Evolutionary conservation across 2,113 vertebrate genomes (phyloP).

Genomic region (Bufo gargarizans): DNA sequence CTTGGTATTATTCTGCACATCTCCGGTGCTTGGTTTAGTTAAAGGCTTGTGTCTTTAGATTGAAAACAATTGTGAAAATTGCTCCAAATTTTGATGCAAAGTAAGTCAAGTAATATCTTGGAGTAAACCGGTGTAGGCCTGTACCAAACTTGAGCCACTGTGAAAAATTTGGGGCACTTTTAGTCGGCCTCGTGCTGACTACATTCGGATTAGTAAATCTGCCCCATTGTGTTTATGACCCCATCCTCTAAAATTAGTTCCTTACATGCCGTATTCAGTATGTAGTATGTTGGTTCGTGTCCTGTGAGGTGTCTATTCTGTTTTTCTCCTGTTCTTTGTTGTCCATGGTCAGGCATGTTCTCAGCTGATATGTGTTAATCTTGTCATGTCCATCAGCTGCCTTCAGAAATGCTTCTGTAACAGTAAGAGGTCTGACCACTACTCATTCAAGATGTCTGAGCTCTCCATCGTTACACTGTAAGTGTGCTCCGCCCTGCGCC

Average conservation of each 20-base stretch:
- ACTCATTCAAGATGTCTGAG: slow-evolving; percentile 99
- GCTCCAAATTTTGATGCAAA: too few species aligned
- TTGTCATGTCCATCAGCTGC: slow-evolving; percentile 98
- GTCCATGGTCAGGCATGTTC: slow-evolving; percentile 64
- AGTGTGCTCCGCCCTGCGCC: slow-evolving; percentile 83
- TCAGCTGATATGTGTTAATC: slow-evolving; percentile 85
- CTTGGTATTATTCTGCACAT: too few species aligned
- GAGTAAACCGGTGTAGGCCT: too few species aligned
- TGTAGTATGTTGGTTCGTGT: background rate
- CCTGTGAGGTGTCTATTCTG: background rate
- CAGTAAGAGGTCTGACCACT: slow-evolving; percentile 95
- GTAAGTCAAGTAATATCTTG: too few species aligned
- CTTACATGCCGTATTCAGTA: background rate
- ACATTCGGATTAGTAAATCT: too few species aligned
- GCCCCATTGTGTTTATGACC: too few species aligned
- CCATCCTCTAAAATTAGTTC: background rate
- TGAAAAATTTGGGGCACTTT: too few species aligned
- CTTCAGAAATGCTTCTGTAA: slow-evolving; percentile 99
- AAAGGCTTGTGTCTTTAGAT: too few species aligned
- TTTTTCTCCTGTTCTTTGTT: slow-evolving; percentile 59
- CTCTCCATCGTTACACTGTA: slow-evolving; percentile 99
- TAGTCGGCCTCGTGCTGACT: too few species aligned
- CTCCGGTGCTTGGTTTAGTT: too few species aligned
- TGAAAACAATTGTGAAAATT: too few species aligned
- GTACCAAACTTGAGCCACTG: too few species aligned